These are phyloP conservation scores for Galeopsomyia nigrocyanea DNA, from an alignment of 2,888 invertebrate genomes.

Conservation along the genomic window DNA sequence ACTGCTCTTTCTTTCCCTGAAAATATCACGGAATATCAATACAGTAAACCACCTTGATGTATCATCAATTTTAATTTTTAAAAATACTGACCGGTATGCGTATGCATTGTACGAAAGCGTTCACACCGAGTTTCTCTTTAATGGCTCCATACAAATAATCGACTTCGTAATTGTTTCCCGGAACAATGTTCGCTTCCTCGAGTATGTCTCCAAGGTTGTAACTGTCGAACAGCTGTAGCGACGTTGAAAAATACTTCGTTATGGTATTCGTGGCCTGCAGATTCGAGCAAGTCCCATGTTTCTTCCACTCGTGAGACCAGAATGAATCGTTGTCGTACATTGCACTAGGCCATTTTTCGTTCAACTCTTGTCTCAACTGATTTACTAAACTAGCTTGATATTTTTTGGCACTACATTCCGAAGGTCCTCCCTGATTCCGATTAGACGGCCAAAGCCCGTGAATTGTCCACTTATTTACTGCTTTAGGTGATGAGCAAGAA, in stretches of 20 bases:
- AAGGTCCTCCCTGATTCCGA: background rate
- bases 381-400: background rate
- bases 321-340: background rate
- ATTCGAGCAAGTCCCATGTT: conserved; percentile 24
- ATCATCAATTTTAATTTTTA: background rate
- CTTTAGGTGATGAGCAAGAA: background rate
- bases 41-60: background rate
- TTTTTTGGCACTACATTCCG: background rate
- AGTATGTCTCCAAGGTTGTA: conserved; percentile 8
- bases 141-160: background rate
- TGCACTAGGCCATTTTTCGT: background rate
- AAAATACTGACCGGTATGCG: conserved; percentile 10
- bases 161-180: background rate
- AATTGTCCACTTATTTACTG: conserved; percentile 8
- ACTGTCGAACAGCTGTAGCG: background rate
- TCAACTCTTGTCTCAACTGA: background rate
- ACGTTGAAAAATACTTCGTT: conserved; percentile 13
- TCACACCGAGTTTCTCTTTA: background rate
- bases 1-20: conserved; percentile 10
- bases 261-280: background rate
- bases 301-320: conserved; percentile 25
- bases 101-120: conserved; percentile 1
- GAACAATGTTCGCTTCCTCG: background rate
- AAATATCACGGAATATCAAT: background rate
- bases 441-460: conserved; percentile 38